Base-by-base conservation (phyloP, 92 coral and sea anemone genomes). In the Heteractis magnifica region DNA sequence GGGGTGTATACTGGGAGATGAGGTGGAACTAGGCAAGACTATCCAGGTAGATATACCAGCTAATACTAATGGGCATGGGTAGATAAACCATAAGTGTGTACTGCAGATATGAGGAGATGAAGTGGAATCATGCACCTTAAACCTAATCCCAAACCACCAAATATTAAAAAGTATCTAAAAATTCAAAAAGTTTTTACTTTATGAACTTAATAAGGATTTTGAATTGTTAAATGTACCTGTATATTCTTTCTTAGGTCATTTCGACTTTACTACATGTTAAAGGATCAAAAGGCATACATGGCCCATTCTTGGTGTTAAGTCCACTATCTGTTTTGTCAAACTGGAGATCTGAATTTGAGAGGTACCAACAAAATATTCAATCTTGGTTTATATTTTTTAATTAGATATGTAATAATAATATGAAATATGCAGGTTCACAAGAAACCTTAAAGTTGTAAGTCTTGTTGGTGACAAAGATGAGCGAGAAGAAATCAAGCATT, bases 261-360 rank as follows among this genome's bases (percentile, higher is more conserved):
- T 90, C 98, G 51, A 76, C 92, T 73, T 65, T 95, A 73, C 75
- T 88, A 10, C 79, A 89, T 81, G 88, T 91, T 56, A 88, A 87
- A 58, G 88, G 93, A 50, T 50, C 82, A 6, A 86, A 82, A 58
- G 80, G 81, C 51, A 56, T 79, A 21, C 50, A 86, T 65, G 97
- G 93, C 3, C 97, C 97, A 19, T 93, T 89, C 62, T 74, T 95
- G 13, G 80, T 95, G 19, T 82, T 95, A 20, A 87, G 93, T 77
- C 97, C 98, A 53, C 81, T 95, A 52, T 95, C 98, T 52, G 95
- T 95, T 56, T 34, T 95, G 13, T 92, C 86, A 71, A 95, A 95
- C 78, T 95, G 98, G 98, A 79, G 93, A 79, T 87, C 84, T 49
- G 98, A 95, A 84, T 86, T 95, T 82, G 77, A 79, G 19, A 92